Evolutionary conservation across 2,888 invertebrate species (phyloP).

Genomic region (Pammene aurita): DNA sequence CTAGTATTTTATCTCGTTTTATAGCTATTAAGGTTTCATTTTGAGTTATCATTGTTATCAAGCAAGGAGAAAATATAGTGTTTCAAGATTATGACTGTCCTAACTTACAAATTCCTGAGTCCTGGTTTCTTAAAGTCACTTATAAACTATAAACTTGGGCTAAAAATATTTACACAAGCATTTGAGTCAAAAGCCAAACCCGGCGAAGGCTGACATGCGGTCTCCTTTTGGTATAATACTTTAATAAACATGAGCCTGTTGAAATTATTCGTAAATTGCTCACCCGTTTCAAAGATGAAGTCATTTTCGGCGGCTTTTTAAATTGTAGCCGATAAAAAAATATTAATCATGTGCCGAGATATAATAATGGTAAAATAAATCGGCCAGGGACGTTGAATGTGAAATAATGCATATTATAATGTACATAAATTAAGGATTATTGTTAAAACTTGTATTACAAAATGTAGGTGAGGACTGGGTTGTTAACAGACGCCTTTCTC

Average conservation of each 20-base stretch:
- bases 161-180: slow-evolving; percentile 34
- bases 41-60: too few species aligned
- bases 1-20: not conserved
- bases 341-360: slow-evolving; percentile 48
- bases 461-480: slow-evolving; percentile 8
- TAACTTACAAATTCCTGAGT: too few species aligned
- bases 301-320: slow-evolving; percentile 54
- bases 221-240: slow-evolving; percentile 48
- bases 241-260: slow-evolving; percentile 56
- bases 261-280: slow-evolving; percentile 55
- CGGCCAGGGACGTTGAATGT: slow-evolving; percentile 53
- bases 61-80: too few species aligned
- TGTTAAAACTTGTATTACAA: slow-evolving; percentile 12
- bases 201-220: slow-evolving; percentile 48
- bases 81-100: too few species aligned
- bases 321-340: slow-evolving; percentile 53
- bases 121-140: too few species aligned
- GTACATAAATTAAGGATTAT: slow-evolving; percentile 36
- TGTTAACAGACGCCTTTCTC: not conserved
- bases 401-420: slow-evolving; percentile 43
- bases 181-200: slow-evolving; percentile 46
- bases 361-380: slow-evolving; percentile 54
- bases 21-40: not conserved
- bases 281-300: slow-evolving; percentile 57
- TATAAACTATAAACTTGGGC: not conserved